Evolutionary conservation across 2,113 vertebrate species (phyloP), one percentile per base, ranked within the genome.

Genomic region (Gymnogyps californianus): DNA sequence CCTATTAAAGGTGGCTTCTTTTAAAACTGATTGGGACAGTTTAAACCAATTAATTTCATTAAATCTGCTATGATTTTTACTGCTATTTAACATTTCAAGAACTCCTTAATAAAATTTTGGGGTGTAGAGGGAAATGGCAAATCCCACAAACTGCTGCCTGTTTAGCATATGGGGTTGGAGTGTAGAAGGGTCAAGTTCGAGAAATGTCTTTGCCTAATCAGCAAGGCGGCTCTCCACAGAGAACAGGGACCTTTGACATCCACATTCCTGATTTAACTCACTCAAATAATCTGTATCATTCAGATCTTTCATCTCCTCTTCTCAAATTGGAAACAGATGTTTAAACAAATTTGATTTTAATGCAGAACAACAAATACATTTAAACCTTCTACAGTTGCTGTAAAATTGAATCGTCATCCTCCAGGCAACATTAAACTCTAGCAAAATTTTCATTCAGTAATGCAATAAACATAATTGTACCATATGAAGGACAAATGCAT

Each of bases 381-480:
- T 71, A 84, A 92, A 92, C 8, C 40, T 55, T 79, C 57, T 49
- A 65, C 34, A 49, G 34, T 47, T 87, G 59, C 47, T 75, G 44
- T 46, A 78, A 87, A 97, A 96, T 82, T 81, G 80, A 94, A 95
- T 89, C 0, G 0, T 47, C 87, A 84, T 95, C 83, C 74, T 95
- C 52, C 40, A 96, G 81, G 55, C 81, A 89, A 32, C 72, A 76
- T 61, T 91, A 79, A 92, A 91, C 25, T 75, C 76, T 19, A 79
- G 81, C 40, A 91, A 93, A 91, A 84, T 79, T 82, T 92, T 96
- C 17, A 89, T 91, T 94, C 76, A 75, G 21, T 81, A 87, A 69
- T 52, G 52, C 57, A 95, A 75, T 97, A 96, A 96, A 84, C 65
- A 44, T 87, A 95, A 95, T 95, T 66, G 49, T 89, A 61, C 55